A percentile compares a stretch with the other conserved stretches of the same genome.
phyloP scores from a whole-genome alignment of 2,888 invertebrate species.

The Caenorhabditis sinica region DNA sequence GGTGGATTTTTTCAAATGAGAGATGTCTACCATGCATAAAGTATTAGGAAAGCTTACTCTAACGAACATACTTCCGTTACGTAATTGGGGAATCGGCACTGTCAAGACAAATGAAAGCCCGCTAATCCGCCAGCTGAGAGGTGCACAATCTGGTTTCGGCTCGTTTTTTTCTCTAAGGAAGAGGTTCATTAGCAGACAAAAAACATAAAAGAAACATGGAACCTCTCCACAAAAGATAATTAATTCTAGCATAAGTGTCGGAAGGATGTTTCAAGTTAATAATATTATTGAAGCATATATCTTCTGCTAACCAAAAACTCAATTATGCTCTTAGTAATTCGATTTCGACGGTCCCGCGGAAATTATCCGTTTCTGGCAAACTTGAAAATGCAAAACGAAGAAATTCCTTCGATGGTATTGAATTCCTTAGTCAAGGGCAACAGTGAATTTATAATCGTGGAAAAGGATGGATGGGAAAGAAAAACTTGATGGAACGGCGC shows the following conservation, averaged over 20 bases:
- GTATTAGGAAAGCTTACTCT: conserved; percentile 21
- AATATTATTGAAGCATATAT: conserved; percentile 59
- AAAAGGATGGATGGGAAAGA: conserved; percentile 6
- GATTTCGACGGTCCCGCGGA: conserved; percentile 14
- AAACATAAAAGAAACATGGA: not conserved
- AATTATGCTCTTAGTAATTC: conserved; percentile 51
- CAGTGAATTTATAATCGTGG: conserved; percentile 50
- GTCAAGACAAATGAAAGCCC: conserved; percentile 40
- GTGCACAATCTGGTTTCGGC: conserved; percentile 44
- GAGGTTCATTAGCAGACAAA: conserved; percentile 49
- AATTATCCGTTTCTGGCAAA: conserved; percentile 17
- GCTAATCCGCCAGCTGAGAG: conserved; percentile 56
- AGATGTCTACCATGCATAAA: conserved; percentile 31
- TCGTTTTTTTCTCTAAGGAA: conserved; percentile 22
- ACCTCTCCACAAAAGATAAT: conserved; percentile 19
- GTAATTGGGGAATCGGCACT: conserved; percentile 43
- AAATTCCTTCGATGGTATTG: not conserved
- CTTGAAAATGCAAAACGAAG: conserved; percentile 28
- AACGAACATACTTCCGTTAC: conserved; percentile 54
- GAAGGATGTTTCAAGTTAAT: conserved; percentile 54
- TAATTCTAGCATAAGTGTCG: conserved; percentile 57
- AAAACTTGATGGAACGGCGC: not conserved
- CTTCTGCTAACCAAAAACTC: conserved; percentile 17
- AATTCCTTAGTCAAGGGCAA: conserved; percentile 50
- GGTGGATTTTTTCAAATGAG: conserved; percentile 2